phyloP scores from a whole-genome alignment of 2,113 vertebrate species.

The Ivindomyrus marchei region DNA sequence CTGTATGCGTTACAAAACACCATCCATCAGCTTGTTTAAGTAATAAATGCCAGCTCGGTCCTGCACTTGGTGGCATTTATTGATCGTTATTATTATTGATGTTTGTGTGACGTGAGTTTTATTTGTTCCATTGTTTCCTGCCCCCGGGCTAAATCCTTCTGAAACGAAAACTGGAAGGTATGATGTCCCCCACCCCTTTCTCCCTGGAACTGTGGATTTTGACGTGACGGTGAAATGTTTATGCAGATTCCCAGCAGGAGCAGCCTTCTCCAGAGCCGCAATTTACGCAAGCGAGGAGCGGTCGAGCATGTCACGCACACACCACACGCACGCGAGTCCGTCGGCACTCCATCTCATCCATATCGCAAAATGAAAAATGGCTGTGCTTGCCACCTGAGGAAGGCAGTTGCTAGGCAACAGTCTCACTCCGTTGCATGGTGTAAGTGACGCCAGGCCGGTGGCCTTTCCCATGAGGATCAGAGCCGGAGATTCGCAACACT shows the following conservation, averaged over 20 bases:
- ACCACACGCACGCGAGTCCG: background rate
- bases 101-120: background rate
- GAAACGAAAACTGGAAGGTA: background rate
- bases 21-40: background rate
- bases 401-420: conserved; percentile 9
- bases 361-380: background rate
- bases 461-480: background rate
- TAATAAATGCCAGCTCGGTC: background rate
- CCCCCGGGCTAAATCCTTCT: background rate
- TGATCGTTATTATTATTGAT: background rate
- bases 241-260: background rate
- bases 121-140: background rate
- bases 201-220: background rate
- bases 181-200: background rate
- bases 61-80: background rate
- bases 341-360: background rate
- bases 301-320: background rate
- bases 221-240: background rate
- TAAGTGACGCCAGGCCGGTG: background rate
- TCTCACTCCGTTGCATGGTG: background rate
- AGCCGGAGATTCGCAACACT: background rate
- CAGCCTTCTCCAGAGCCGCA: background rate
- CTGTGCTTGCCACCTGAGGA: background rate
- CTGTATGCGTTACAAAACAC: background rate
- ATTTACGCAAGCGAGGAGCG: background rate